phyloP scores from a whole-genome alignment of 2,797 vertebrate species.

The Centropyge bicolor region DNA sequence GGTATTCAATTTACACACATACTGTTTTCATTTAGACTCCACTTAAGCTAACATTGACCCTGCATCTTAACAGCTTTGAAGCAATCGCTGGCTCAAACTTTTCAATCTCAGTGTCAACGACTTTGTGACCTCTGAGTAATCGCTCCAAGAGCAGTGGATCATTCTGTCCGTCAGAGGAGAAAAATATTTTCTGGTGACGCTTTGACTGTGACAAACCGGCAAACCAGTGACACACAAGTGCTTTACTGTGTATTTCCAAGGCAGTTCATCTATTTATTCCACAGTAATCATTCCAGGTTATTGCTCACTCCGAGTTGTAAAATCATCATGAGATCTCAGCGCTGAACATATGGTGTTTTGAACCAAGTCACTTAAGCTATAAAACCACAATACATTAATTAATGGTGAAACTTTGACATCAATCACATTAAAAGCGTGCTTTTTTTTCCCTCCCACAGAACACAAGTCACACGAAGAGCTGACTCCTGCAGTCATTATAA shows the following conservation, averaged over 20 bases:
- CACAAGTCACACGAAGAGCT: slow-evolving; percentile 57
- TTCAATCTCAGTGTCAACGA: slow-evolving; percentile 30
- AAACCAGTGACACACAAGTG: slow-evolving; percentile 4
- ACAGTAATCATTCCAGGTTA: slow-evolving; percentile 51
- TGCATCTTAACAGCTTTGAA: slow-evolving; percentile 1
- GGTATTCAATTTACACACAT: not conserved
- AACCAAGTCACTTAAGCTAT: slow-evolving; percentile 46
- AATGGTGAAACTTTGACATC: slow-evolving; percentile 63
- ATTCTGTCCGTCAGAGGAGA: slow-evolving; percentile 25
- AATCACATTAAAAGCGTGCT: slow-evolving; percentile 57
- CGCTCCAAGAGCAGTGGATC: slow-evolving; percentile 1
- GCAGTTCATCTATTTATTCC: slow-evolving; percentile 38
- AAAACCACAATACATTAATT: slow-evolving; percentile 63
- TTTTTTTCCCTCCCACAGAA: slow-evolving; percentile 45
- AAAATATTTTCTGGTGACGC: slow-evolving; percentile 12
- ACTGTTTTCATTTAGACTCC: slow-evolving; percentile 3
- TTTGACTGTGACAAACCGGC: slow-evolving; percentile 23
- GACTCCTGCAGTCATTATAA: slow-evolving; percentile 68
- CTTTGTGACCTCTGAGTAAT: slow-evolving; percentile 33
- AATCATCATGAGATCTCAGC: slow-evolving; percentile 56
- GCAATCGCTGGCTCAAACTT: slow-evolving; percentile 33
- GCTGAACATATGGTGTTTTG: slow-evolving; percentile 58
- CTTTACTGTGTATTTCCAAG: slow-evolving; percentile 6
- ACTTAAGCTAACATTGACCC: not conserved
- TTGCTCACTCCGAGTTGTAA: slow-evolving; percentile 45